Evolutionary conservation across 1,140 invertebrate species (phyloP), one percentile per base, ranked within the genome.

Genomic region (Apis laboriosa): DNA sequence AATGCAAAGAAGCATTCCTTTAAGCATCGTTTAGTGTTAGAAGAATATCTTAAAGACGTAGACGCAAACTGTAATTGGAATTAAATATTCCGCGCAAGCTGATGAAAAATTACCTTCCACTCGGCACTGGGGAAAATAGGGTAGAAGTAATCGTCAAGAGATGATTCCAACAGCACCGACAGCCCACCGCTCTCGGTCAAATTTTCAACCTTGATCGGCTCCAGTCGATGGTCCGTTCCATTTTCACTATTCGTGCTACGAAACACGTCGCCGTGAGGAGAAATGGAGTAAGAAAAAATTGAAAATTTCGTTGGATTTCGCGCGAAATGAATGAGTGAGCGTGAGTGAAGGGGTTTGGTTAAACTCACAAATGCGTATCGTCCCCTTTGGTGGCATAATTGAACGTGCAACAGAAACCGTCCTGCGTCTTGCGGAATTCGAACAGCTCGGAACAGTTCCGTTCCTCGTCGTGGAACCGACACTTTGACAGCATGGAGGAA

Each of bases 401-500:
- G 84, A 96, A 96, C 8, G 93, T 90, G 78, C 96, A 96, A 88
- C 95, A 96, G 84, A 93, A 95, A 34, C 96, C 95, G 24, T 94
- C 93, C n/a, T 93, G 92, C 3, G 95, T 96, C 11, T 93, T 93
- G 13, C 93, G 92, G 8, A 93, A 89, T 0, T 75, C 21, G 86
- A 96, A 96, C 15, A 95, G 77, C 0, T 92, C 85, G 0, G 87
- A 87, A 78, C 95, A 96, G 71, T 95, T 90, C 43, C 21, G 53
- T 0, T 53, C 11, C 12, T 85, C 64, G 0, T 92, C 92, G 2
- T 86, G 90, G 94, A 95, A 96, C 0, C 74, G 64, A 83, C 95
- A 96, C 58, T 86, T 90, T 0, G 93, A 17, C 9, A 96, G 60
- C 82, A 95, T 92, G 11, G 94, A 92, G 0, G 91, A 89, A 86